These are phyloP conservation scores for Ichneumon xanthorius DNA, from an alignment of 2,888 invertebrate genomes.

Conservation along the genomic window DNA sequence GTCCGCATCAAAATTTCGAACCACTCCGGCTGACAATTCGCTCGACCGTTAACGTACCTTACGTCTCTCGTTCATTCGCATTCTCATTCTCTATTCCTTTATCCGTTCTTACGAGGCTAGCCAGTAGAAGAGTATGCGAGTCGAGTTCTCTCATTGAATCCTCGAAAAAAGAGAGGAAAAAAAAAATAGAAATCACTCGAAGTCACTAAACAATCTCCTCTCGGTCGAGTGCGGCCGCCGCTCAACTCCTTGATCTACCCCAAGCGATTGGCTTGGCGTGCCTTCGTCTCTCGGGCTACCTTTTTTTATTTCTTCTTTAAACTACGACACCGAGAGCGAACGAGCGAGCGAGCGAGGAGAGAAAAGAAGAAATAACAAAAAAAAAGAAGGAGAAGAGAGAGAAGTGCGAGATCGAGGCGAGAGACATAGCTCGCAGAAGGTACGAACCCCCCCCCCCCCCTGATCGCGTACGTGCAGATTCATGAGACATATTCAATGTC, in stretches of 20 bases:
- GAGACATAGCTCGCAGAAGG: slow-evolving; percentile 70
- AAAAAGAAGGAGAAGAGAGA: slow-evolving; percentile 60
- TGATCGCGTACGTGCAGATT: slow-evolving; percentile 58
- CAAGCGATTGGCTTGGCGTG: slow-evolving; percentile 74
- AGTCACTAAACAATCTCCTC: slow-evolving; percentile 81
- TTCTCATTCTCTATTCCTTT: slow-evolving; percentile 43
- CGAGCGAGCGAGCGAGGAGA: neutral
- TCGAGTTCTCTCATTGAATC: slow-evolving; percentile 70
- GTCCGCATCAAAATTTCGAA: slow-evolving; percentile 41
- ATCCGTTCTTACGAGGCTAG: slow-evolving; percentile 7
- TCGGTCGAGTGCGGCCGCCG: slow-evolving; percentile 77
- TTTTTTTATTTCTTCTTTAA: slow-evolving; percentile 5
- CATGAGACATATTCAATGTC: slow-evolving; percentile 67
- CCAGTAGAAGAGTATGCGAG: slow-evolving; percentile 45
- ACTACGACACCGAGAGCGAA: neutral
- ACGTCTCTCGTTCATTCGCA: slow-evolving; percentile 50
- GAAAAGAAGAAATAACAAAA: slow-evolving; percentile 49
- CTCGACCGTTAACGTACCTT: slow-evolving; percentile 77
- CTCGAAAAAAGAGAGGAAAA: slow-evolving; percentile 65
- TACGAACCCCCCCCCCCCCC: slow-evolving; percentile 22
- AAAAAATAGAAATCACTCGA: slow-evolving; percentile 74
- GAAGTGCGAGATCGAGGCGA: slow-evolving; percentile 71
- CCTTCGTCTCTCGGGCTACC: slow-evolving; percentile 37
- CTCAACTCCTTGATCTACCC: slow-evolving; percentile 82
- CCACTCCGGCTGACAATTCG: slow-evolving; percentile 65